Percentiles rank a stretch among this genome's conserved stretches.
Conservation (phyloP, 2,888 invertebrate species). For the Bursaphelenchus okinawaensis region DNA sequence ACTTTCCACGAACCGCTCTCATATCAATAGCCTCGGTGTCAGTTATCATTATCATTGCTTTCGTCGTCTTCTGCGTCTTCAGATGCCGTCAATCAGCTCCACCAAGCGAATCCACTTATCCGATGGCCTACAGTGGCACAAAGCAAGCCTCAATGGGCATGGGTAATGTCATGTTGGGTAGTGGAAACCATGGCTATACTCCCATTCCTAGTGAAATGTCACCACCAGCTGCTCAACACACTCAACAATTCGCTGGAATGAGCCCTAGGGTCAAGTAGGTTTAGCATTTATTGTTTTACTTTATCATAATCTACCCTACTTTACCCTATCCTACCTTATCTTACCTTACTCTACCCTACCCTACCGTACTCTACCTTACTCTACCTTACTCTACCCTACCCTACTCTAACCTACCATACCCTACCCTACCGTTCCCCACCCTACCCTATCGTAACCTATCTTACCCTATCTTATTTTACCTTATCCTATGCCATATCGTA, state of each 20-base stretch:
- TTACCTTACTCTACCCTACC: too few species aligned
- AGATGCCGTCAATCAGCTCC: slow-evolving; percentile 36
- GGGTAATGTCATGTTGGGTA: slow-evolving; percentile 22
- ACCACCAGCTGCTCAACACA: slow-evolving; percentile 30
- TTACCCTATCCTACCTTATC: too few species aligned
- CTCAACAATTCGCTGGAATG: slow-evolving; percentile 11
- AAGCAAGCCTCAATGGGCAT: slow-evolving; percentile 15
- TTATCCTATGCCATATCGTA: too few species aligned
- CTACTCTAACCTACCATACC: too few species aligned
- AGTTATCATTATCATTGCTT: slow-evolving; percentile 43
- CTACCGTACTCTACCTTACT: too few species aligned
- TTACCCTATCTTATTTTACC: too few species aligned
- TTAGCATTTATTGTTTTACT: too few species aligned
- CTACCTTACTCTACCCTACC: too few species aligned
- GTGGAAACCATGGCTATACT: slow-evolving; percentile 34
- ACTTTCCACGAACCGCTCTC: slow-evolving; percentile 45
- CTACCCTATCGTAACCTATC: too few species aligned
- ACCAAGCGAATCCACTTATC: slow-evolving; percentile 26
- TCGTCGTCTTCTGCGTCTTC: slow-evolving; percentile 49
- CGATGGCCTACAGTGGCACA: slow-evolving; percentile 32
- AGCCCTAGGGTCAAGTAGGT: not conserved
- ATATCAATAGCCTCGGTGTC: slow-evolving; percentile 42
- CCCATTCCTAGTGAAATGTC: slow-evolving; percentile 49
- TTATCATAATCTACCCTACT: too few species aligned
- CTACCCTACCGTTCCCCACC: too few species aligned